Base-by-base conservation (phyloP, 2,797 vertebrate genomes). In the Oryzias dopingdopingensis region DNA sequence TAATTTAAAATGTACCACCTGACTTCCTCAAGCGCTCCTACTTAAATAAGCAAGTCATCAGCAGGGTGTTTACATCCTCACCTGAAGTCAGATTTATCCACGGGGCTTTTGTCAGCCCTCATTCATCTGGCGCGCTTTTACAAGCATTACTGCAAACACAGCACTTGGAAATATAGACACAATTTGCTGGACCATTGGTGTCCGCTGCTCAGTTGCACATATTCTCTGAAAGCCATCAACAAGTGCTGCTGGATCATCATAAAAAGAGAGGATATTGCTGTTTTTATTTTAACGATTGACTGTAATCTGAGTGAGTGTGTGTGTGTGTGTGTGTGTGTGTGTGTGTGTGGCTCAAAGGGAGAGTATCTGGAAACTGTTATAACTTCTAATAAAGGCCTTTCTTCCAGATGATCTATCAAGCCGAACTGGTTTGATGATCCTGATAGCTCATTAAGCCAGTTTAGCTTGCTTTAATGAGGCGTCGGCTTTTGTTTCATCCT, bases 1-100 rank as follows among this genome's bases (percentile, higher is more conserved):
- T 88, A 84, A 89, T 88, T 83, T 84, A 86, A 85, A 64, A 74
- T 58, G 65, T 48, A 70, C 46, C 67, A 50, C 17, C 71, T 65
- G 82, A 84, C 74, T 78, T 46, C 56, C 14, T 56, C 6, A 5
- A 41, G 60, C 67, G 66, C 52, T 24, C 47, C 61, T 2, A 65
- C 70, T 79, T 50, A 12, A 37, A 37, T 12, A 12, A 37, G 4
- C 42, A 64, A 80, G 52, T 51, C 49, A 46, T 37, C 51, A 6
- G 49, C 65, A 44, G 4, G 8, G 59, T 74, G 26, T 74, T 69
- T 49, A 65, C 51, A 53, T 60, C 52, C 51, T 53, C 41, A 0
- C 24, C 61, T 52, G 58, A 77, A 65, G 79, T 60, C 8, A 13
- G 23, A 41, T 18, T 51, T 60, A 58, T 53, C 56, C 8, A 49